A percentile compares a stretch with the other conserved stretches of the same genome.
Conservation (phyloP, 2,113 vertebrate genomes). For the Symphodus melops region DNA sequence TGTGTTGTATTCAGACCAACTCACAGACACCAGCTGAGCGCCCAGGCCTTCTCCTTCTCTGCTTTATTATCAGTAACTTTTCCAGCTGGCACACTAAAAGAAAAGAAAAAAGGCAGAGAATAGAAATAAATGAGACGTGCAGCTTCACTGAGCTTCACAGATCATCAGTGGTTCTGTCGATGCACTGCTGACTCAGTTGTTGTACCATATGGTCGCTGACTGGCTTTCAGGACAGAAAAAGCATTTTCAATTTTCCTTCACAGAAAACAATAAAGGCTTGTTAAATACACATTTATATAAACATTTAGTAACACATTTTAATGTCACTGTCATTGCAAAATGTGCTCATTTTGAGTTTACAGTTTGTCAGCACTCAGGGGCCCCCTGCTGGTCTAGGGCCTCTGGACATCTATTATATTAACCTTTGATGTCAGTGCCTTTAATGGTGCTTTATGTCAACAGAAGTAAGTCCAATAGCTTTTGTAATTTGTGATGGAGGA, state of each 20-base stretch:
- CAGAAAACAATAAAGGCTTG: too few species aligned
- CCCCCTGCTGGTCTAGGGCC: too few species aligned
- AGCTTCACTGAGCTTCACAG: conserved; percentile 4
- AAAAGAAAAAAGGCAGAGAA: not conserved
- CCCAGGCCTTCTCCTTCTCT: conserved; percentile 36
- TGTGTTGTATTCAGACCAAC: conserved; percentile 29
- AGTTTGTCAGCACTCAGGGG: too few species aligned
- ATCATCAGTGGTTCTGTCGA: conserved; percentile 36
- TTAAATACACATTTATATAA: too few species aligned
- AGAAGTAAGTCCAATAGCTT: too few species aligned
- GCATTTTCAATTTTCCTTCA: not conserved
- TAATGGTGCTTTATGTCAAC: too few species aligned
- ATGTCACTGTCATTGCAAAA: too few species aligned
- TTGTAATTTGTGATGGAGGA: too few species aligned
- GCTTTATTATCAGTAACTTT: conserved; percentile 38
- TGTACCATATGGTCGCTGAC: conserved; percentile 8
- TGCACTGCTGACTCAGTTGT: conserved; percentile 23
- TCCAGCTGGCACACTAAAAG: conserved; percentile 39
- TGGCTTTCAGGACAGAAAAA: not conserved
- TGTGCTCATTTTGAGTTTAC: too few species aligned
- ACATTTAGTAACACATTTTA: too few species aligned
- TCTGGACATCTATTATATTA: too few species aligned
- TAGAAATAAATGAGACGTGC: conserved; percentile 12
- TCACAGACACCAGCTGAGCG: conserved; percentile 31
- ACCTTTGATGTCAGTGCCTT: too few species aligned